Percentiles rank a stretch among this genome's conserved stretches.
phyloP scores from a whole-genome alignment of 2,113 vertebrate genomes.

The Ochotona princeps region DNA sequence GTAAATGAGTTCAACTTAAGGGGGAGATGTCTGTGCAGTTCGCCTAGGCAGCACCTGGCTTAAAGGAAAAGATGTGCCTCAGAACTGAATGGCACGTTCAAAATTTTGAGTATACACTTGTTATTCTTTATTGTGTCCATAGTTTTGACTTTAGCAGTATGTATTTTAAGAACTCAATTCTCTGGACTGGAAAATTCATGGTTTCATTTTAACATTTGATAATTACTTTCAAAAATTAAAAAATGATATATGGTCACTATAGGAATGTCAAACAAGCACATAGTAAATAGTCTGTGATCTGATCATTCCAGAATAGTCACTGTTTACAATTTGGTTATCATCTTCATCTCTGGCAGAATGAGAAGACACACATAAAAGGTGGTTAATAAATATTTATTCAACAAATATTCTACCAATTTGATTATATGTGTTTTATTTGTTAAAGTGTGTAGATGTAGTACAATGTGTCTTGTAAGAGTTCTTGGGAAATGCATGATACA shows the following conservation, averaged over 20 bases:
- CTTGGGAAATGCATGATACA: too few species aligned
- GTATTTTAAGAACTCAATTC: conserved; percentile 3
- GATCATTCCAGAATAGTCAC: background rate
- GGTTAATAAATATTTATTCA: conserved; percentile 32
- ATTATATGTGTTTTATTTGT: background rate
- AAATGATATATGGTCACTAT: background rate
- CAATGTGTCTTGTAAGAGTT: too few species aligned
- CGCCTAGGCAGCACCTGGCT: background rate
- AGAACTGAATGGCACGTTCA: rapidly evolving
- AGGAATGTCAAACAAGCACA: background rate
- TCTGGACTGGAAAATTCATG: background rate
- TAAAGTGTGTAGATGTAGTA: background rate
- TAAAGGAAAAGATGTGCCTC: background rate
- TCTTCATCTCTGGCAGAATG: background rate
- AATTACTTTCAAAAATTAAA: background rate
- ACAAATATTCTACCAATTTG: background rate
- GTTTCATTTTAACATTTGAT: conserved; percentile 13
- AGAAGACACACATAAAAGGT: background rate
- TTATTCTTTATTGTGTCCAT: background rate
- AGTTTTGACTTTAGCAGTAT: background rate
- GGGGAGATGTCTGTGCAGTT: background rate
- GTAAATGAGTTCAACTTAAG: background rate
- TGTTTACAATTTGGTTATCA: background rate
- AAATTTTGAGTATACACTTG: background rate
- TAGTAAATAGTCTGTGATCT: background rate